Percentiles rank a stretch among this genome's conserved stretches.
phyloP scores from a whole-genome alignment of 2,888 invertebrate species.

The Standfussiana lucernea region DNA sequence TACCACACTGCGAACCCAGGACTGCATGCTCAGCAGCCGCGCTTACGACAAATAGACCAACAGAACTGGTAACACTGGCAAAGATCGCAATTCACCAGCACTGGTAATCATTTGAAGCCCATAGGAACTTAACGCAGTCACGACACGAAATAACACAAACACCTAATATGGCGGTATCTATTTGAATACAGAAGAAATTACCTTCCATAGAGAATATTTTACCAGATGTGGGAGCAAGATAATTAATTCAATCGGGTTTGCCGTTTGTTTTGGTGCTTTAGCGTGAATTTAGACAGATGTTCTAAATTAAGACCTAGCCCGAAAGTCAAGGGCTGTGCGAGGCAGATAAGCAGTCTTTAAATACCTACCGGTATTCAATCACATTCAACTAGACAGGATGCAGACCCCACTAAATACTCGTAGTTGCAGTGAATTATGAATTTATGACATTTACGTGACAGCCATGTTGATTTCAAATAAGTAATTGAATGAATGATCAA shows the following conservation, averaged over 20 bases:
- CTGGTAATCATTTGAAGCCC: slow-evolving; percentile 42
- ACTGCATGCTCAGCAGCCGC: not conserved
- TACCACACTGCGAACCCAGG: not conserved
- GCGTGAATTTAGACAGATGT: not conserved
- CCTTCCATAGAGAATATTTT: slow-evolving; percentile 45
- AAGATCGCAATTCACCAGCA: slow-evolving; percentile 8
- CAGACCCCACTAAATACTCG: no score
- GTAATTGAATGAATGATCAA: not conserved
- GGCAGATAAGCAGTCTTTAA: not conserved
- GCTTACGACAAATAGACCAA: not conserved
- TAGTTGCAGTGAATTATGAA: no score
- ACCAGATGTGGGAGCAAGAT: slow-evolving; percentile 35
- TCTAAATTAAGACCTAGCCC: not conserved
- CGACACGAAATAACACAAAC: slow-evolving; percentile 62
- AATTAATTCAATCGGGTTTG: slow-evolving; percentile 57
- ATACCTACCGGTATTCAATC: not conserved
- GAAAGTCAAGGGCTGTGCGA: not conserved
- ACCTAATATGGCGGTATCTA: slow-evolving; percentile 59
- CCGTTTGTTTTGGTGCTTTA: slow-evolving; percentile 15
- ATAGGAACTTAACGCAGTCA: slow-evolving; percentile 53
- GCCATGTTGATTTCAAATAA: no score
- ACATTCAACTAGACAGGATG: not conserved
- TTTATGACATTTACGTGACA: no score
- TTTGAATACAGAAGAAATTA: slow-evolving; percentile 67
- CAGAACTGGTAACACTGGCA: not conserved